These are phyloP conservation scores for Heliocidaris tuberculata DNA, from an alignment of 35 echinoderm and acorn worm genomes.

Conservation along the genomic window DNA sequence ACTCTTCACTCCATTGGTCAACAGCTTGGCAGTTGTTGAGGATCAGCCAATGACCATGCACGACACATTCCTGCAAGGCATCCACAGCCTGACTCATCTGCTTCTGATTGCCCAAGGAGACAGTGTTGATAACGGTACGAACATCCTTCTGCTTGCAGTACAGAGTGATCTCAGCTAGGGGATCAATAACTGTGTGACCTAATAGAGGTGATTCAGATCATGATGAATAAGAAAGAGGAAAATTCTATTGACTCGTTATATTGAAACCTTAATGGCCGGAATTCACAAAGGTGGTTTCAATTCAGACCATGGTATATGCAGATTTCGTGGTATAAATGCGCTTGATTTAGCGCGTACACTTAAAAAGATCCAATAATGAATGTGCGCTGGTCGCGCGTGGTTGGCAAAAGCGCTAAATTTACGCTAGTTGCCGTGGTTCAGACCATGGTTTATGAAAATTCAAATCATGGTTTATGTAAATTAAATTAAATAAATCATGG, in stretches of 20 bases:
- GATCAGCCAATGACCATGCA: slow-evolving; percentile 76
- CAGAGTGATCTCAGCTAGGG: slow-evolving; percentile 33
- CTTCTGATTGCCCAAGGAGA: slow-evolving; percentile 69
- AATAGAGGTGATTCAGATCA: neutral
- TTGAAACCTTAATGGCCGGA: too few species aligned
- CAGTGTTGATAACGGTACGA: slow-evolving; percentile 50
- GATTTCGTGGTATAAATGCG: too few species aligned
- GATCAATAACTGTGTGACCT: slow-evolving; percentile 63
- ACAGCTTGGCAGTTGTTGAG: slow-evolving; percentile 84
- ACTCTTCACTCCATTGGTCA: slow-evolving; percentile 52
- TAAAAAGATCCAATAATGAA: too few species aligned
- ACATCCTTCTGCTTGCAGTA: slow-evolving; percentile 38
- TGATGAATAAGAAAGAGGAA: neutral
- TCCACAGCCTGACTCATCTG: slow-evolving; percentile 56
- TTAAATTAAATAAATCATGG: too few species aligned
- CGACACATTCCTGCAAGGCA: slow-evolving; percentile 64
- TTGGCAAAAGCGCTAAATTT: too few species aligned
- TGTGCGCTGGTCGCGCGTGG: too few species aligned
- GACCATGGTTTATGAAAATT: too few species aligned
- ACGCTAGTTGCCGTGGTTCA: too few species aligned
- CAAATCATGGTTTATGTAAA: too few species aligned
- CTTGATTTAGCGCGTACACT: too few species aligned
- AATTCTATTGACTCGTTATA: neutral
- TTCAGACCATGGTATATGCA: too few species aligned
- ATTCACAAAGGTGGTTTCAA: too few species aligned